Conservation (phyloP, 2,113 vertebrate species). For the Cottus gobio region DNA sequence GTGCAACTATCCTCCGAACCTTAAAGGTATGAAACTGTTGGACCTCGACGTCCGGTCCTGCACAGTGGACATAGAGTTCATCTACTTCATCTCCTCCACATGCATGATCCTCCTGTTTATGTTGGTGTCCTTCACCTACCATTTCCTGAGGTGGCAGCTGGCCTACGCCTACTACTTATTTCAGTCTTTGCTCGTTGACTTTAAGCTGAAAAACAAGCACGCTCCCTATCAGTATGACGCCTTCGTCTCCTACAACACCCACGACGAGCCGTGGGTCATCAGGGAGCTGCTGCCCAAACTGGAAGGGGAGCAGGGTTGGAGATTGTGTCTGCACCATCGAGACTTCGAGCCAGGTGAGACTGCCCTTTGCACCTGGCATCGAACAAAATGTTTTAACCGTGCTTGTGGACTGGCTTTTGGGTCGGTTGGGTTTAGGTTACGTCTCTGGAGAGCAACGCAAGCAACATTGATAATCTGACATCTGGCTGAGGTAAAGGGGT, state of each 20-base stretch:
- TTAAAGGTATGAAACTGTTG: conserved; percentile 63
- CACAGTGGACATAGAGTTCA: conserved; percentile 35
- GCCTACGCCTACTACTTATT: conserved; percentile 80
- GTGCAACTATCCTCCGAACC: conserved; percentile 76
- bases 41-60: conserved; percentile 65
- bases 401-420: not conserved
- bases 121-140: conserved; percentile 65
- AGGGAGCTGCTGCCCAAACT: conserved; percentile 77
- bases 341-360: conserved; percentile 83
- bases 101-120: conserved; percentile 53
- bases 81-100: conserved; percentile 67
- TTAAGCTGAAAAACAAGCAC: conserved; percentile 55
- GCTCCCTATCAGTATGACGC: conserved; percentile 76
- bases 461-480: not conserved
- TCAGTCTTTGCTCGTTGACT: conserved; percentile 74
- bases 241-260: conserved; percentile 83
- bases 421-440: not conserved
- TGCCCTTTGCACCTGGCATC: not conserved
- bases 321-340: conserved; percentile 83
- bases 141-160: conserved; percentile 78
- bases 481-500: not conserved
- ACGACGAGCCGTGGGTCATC: conserved; percentile 82
- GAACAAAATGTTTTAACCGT: not conserved
- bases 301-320: conserved; percentile 82
- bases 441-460: not conserved